Conservation (phyloP, 2,113 vertebrate genomes). For the Elachura formosa region DNA sequence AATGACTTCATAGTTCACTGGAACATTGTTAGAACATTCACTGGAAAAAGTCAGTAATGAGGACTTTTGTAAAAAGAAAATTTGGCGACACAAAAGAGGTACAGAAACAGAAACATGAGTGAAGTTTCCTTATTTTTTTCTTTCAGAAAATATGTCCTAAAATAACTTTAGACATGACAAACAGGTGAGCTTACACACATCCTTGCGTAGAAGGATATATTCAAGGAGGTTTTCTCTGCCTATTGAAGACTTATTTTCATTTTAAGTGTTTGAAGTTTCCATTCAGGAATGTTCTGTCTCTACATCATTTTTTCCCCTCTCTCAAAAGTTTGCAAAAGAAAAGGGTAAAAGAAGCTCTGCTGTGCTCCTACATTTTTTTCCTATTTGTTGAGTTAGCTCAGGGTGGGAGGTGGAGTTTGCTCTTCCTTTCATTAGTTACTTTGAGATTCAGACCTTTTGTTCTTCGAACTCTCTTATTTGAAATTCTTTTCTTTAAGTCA, state of each 20-base stretch:
- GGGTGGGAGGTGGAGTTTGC: background rate
- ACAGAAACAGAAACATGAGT: background rate
- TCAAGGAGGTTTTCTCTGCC: background rate
- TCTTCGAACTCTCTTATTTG: slow-evolving; percentile 17
- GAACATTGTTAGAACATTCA: too few species aligned
- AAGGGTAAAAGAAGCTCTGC: background rate
- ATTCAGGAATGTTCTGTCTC: background rate
- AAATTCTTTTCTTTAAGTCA: slow-evolving; percentile 54
- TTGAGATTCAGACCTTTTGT: slow-evolving; percentile 66
- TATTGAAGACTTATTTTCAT: slow-evolving; percentile 30
- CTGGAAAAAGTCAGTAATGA: background rate
- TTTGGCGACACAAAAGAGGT: background rate
- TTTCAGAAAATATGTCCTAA: background rate
- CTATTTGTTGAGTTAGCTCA: slow-evolving; percentile 17
- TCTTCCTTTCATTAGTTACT: slow-evolving; percentile 54
- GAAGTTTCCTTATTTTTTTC: background rate
- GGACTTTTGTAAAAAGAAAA: background rate
- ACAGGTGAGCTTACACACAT: background rate
- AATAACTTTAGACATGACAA: background rate
- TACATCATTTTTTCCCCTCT: background rate
- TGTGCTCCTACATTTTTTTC: background rate
- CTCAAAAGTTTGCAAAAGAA: background rate
- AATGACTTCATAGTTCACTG: background rate
- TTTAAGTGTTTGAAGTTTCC: slow-evolving; percentile 21
- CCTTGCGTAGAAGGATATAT: background rate